phyloP scores from a whole-genome alignment of 2,113 vertebrate genomes.

The Heliornis fulica region DNA sequence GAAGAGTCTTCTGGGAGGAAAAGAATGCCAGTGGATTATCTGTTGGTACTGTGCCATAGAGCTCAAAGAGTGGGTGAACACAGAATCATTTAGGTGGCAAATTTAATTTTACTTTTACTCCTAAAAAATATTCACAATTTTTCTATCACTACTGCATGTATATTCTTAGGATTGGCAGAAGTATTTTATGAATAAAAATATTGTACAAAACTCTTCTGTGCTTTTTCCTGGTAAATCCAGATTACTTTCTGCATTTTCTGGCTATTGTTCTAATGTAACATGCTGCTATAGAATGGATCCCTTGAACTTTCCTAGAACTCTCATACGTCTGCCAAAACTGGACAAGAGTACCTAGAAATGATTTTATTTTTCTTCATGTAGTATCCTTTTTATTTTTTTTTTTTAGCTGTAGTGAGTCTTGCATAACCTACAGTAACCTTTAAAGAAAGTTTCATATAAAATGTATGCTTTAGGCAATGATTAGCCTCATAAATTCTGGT shows the following conservation, averaged over 20 bases:
- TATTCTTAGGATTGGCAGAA: neutral
- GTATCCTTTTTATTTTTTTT: too few species aligned
- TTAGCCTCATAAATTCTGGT: conserved; percentile 69
- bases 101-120: neutral
- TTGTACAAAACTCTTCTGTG: neutral
- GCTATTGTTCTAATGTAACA: neutral
- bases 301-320: neutral
- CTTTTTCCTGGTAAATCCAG: neutral
- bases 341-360: neutral
- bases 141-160: neutral
- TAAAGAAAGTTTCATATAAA: conserved; percentile 34
- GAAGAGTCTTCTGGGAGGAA: neutral
- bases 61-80: neutral
- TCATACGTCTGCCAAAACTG: neutral
- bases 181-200: neutral
- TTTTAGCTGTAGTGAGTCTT: neutral
- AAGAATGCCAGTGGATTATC: neutral
- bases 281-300: neutral
- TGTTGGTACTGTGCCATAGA: neutral
- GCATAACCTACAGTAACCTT: neutral
- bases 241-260: neutral
- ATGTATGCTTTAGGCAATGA: conserved; percentile 50
- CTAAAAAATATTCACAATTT: neutral
- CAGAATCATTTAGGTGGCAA: neutral
- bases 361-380: neutral